A percentile compares a stretch with the other conserved stretches of the same genome.
phyloP scores from a whole-genome alignment of 2,888 invertebrate genomes.

The Oscheius sp. region DNA sequence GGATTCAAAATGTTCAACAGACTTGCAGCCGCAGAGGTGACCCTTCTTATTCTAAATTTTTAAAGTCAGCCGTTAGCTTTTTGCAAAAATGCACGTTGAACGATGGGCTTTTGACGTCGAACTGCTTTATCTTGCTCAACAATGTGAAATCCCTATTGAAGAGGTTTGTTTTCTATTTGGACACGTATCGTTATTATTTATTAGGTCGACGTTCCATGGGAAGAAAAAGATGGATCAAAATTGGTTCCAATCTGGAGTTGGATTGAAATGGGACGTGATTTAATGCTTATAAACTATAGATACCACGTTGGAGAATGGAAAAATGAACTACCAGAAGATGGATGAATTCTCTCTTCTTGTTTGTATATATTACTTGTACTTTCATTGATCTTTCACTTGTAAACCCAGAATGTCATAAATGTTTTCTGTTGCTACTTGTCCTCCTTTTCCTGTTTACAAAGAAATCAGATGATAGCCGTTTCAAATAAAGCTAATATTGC shows the following conservation, averaged over 20 bases:
- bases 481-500: too few species aligned
- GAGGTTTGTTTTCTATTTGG: constrained; percentile 76
- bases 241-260: constrained; percentile 89
- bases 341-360: neutral
- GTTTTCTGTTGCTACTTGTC: too few species aligned
- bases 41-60: too few species aligned
- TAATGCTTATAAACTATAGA: constrained; percentile 86
- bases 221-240: constrained; percentile 75
- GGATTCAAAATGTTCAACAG: constrained; percentile 95
- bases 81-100: constrained; percentile 89
- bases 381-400: neutral
- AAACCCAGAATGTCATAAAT: too few species aligned
- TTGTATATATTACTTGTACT: too few species aligned
- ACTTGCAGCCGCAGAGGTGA: constrained; percentile 66
- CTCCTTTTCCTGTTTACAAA: too few species aligned
- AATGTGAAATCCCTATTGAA: constrained; percentile 79
- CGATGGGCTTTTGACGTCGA: constrained; percentile 99
- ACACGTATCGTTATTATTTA: neutral
- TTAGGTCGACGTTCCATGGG: constrained; percentile 63
- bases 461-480: too few species aligned
- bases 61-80: too few species aligned
- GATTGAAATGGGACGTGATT: constrained; percentile 95
- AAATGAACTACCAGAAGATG: neutral
- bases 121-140: constrained; percentile 88
- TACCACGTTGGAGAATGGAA: constrained; percentile 37